Percentiles rank a stretch among this genome's conserved stretches.
These are phyloP conservation scores for Caenorhabditis remanei DNA, from an alignment of 1,140 invertebrate genomes.

Conservation along the genomic window DNA sequence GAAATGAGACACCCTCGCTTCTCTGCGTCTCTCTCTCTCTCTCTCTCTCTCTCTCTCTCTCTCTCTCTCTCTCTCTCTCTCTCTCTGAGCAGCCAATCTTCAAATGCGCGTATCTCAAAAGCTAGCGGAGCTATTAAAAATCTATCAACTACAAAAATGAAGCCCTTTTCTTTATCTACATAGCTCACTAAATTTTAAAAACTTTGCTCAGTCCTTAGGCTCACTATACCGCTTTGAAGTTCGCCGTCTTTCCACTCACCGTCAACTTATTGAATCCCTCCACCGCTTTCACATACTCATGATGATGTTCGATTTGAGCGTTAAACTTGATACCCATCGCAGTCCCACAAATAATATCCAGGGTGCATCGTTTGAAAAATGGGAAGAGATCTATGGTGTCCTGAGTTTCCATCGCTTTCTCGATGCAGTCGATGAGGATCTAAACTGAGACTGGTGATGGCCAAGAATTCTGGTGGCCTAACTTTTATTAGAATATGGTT, in stretches of 20 bases:
- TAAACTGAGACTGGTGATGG: not conserved
- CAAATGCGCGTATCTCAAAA: too few species aligned
- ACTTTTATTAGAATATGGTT: constrained; percentile 78
- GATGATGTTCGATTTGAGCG: not conserved
- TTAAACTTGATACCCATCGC: not conserved
- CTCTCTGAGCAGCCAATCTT: too few species aligned
- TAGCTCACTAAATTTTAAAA: too few species aligned
- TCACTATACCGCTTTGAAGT: too few species aligned
- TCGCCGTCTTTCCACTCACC: not conserved
- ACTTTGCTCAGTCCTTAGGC: too few species aligned
- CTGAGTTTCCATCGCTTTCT: not conserved
- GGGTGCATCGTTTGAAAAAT: constrained; percentile 4
- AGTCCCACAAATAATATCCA: constrained; percentile 14
- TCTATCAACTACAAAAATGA: not conserved
- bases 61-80: too few species aligned
- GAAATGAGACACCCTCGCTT: too few species aligned
- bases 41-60: too few species aligned
- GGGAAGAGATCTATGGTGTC: not conserved
- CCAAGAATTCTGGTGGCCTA: too few species aligned
- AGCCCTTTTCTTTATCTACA: too few species aligned
- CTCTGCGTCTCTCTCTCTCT: too few species aligned
- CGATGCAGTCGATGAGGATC: not conserved
- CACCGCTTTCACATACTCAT: not conserved
- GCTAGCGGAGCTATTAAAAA: too few species aligned
- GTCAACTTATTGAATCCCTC: constrained; percentile 12